Base-by-base conservation (phyloP, 2,888 invertebrate genomes). In the Ophioninae sp. region DNA sequence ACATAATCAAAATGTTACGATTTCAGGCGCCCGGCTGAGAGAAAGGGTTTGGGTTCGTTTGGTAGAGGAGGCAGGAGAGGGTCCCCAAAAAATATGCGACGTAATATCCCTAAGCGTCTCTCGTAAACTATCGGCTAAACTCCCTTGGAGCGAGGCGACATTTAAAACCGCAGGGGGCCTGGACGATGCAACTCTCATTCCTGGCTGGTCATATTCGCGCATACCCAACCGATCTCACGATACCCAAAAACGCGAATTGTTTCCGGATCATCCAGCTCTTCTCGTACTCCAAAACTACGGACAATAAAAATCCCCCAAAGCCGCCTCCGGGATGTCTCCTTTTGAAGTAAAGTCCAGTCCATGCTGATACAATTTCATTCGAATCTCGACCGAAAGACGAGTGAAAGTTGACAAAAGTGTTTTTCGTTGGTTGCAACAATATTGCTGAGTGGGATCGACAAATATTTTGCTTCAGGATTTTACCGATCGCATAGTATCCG, bases 101-200 rank as follows among this genome's bases (percentile, higher is more conserved):
- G 73, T 81, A 84, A 79, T 84, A 87, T 87, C 87, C 81, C 81
- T 83, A 85, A 81, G 85, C 85, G 82, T 85, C 84, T 87, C 88
- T 87, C 88, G 85, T 86, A 88, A 86, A 87, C 87, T 88, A 87
- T 81, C 82, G 82, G 81, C 82, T 83, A 84, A 86, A 86, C 85
- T 86, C 82, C 68, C 71, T 59, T 56, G 41, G 59, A 51, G 20
- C 61, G 58, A 75, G 78, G 75, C 67, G 85, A 82, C 64, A 80
- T 82, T 82, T 61, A 69, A 75, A 85, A 72, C 80, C 82, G 74
- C 80, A 77, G 85, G 85, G 84, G 84, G 84, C 30, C 56, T 63
- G 22, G 23, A 13, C 23, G 64, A 71, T 41, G 69, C 72, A 77
- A 65, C 72, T 44, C 44, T 67, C 39, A 61, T 61, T 44, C 59